Evolutionary conservation across 2,797 vertebrate genomes (phyloP), one percentile per base, ranked within the genome.

Genomic region (Micrastur ruficollis): DNA sequence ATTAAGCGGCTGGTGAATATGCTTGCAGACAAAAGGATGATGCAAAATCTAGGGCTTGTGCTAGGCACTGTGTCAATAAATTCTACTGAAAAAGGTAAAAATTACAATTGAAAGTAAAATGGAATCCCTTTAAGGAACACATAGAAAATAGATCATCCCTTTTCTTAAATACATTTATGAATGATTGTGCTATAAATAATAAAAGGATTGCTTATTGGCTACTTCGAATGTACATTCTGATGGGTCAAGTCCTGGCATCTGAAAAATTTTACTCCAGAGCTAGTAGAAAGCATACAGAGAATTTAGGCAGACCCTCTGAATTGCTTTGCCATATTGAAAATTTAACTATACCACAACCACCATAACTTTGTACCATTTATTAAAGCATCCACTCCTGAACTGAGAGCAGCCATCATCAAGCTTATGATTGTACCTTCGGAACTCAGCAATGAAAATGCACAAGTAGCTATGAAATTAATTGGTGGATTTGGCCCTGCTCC

Each of bases 1-100:
- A 98, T 98, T 98, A 98, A 98, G 98, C 95, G 97, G 98, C 98
- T 98, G 97, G 98, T 98, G 98, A 98, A 98, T 98, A 98, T 97
- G 98, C 98, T 98, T 61, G 96, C 97, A 98, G 98, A 98, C 98
- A 98, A 98, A 98, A 98, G 98, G 97, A 98, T 92, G 98, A 97
- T 97, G 97, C 96, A 94, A 97, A 97, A 98, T 97, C 97, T 71
- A 71, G 95, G 97, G 96, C 97, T 96, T 97, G 91, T 97, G 97
- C 95, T 93, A 97, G 98, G 97, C 97, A 95, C 94, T 88, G 96
- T 98, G 98, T 98, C 98, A 98, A 98, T 98, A 98, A 97, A 98
- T 98, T 98, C 97, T 90, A 95, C 96, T 81, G 96, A 75, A 97
- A 97, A 98, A 97, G 97, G 98, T 98, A 97, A 97, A 98, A 98